Conservation (phyloP, 2,113 vertebrate genomes). For the Cyanocitta stelleri region DNA sequence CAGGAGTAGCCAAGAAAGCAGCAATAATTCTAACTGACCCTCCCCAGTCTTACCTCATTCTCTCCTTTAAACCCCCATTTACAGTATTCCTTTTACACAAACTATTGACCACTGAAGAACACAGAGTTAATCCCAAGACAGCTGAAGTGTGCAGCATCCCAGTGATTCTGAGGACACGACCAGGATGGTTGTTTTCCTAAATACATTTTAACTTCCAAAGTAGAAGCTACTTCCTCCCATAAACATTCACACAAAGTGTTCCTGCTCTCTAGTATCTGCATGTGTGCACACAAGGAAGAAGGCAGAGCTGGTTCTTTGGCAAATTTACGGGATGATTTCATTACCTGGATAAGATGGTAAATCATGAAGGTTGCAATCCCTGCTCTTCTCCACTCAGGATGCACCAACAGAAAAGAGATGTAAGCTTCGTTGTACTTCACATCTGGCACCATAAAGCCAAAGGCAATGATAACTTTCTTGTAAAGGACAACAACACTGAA, state of each 20-base stretch:
- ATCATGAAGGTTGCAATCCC: constrained; percentile 99
- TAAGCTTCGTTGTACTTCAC: constrained; percentile 98
- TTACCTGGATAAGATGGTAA: constrained; percentile 97
- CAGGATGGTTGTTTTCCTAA: background rate
- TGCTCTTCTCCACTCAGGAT: constrained; percentile 94
- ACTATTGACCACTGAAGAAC: background rate
- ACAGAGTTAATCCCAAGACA: background rate
- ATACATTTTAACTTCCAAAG: background rate
- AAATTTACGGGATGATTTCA: background rate
- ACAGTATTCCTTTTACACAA: background rate
- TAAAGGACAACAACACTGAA: constrained; percentile 97
- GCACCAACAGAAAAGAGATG: constrained; percentile 95
- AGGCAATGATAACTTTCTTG: constrained; percentile 93
- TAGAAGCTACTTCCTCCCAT: background rate
- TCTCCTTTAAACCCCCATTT: background rate
- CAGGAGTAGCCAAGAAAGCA: background rate
- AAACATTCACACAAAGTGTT: background rate
- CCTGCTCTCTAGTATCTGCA: background rate
- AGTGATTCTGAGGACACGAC: background rate
- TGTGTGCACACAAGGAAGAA: background rate
- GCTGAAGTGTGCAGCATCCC: background rate
- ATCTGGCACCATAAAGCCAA: constrained; percentile 97
- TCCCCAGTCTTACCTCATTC: background rate
- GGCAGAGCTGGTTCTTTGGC: background rate
- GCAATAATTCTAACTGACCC: background rate